These are phyloP conservation scores for Glareola pratincola DNA, from an alignment of 2,113 vertebrate species.

Conservation along the genomic window DNA sequence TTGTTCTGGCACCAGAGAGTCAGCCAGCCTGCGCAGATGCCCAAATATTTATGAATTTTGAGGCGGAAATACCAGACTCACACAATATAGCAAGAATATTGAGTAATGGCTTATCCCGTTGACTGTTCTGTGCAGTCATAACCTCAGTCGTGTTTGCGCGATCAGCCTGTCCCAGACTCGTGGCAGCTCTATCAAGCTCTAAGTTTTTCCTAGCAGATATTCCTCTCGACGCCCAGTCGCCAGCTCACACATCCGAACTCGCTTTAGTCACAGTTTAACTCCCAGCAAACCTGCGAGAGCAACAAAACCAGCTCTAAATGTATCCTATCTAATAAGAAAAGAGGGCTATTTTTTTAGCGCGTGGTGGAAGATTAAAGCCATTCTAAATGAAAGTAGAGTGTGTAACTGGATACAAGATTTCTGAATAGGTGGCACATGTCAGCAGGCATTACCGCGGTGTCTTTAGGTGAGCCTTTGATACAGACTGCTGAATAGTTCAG, in stretches of 20 bases:
- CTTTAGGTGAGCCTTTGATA: slow-evolving; percentile 61
- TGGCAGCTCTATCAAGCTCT: neutral
- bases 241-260: neutral
- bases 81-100: neutral
- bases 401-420: slow-evolving; percentile 17
- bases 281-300: neutral
- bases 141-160: neutral
- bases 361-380: slow-evolving; percentile 46
- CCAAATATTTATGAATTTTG: neutral
- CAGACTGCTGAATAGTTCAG: neutral
- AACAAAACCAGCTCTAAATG: neutral
- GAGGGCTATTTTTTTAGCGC: neutral
- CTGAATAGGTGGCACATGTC: slow-evolving; percentile 55
- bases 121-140: neutral
- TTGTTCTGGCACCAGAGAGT: neutral
- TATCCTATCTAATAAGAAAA: neutral
- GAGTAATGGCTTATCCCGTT: neutral
- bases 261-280: neutral
- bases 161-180: neutral
- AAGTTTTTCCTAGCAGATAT: neutral
- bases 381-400: slow-evolving; percentile 24
- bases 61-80: neutral
- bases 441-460: slow-evolving; percentile 25
- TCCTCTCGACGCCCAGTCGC: neutral
- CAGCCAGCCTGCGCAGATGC: neutral